Evolutionary conservation across 2,113 vertebrate genomes (phyloP).

Genomic region (Notothenia rossii): DNA sequence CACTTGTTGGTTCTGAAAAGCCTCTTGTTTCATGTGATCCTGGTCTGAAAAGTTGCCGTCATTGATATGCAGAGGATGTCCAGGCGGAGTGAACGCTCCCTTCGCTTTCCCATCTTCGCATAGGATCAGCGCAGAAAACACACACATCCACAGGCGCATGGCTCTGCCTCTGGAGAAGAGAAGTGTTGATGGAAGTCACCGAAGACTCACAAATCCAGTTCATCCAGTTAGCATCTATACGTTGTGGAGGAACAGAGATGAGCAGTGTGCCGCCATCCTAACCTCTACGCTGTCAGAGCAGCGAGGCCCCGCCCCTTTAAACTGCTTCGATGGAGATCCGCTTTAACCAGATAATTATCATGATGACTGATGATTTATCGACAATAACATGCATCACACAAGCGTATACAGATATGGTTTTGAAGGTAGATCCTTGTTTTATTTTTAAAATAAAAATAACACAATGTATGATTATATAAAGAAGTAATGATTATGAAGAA

Average conservation of each 20-base stretch:
- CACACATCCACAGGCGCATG: conserved; percentile 37
- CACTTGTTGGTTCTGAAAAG: conserved; percentile 35
- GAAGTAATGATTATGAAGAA: too few relatives aligned
- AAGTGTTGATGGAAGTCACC: neutral
- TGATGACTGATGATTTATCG: too few relatives aligned
- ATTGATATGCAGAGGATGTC: conserved; percentile 54
- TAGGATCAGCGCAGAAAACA: conserved; percentile 26
- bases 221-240: neutral
- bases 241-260: neutral
- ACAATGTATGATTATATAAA: too few relatives aligned
- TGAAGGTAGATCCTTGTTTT: too few relatives aligned
- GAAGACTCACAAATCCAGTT: neutral
- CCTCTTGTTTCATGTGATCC: conserved; percentile 30
- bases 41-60: conserved; percentile 47
- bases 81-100: neutral
- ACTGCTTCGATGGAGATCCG: neutral
- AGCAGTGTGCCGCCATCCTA: conserved; percentile 6
- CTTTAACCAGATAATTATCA: too few relatives aligned
- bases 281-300: neutral
- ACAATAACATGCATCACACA: too few relatives aligned
- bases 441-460: too few relatives aligned
- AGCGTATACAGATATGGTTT: too few relatives aligned
- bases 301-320: conserved; percentile 54
- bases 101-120: neutral
- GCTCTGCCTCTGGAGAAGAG: neutral